Evolutionary conservation across 2,888 invertebrate species (phyloP).

Genomic region (Protodeltote pygarga): DNA sequence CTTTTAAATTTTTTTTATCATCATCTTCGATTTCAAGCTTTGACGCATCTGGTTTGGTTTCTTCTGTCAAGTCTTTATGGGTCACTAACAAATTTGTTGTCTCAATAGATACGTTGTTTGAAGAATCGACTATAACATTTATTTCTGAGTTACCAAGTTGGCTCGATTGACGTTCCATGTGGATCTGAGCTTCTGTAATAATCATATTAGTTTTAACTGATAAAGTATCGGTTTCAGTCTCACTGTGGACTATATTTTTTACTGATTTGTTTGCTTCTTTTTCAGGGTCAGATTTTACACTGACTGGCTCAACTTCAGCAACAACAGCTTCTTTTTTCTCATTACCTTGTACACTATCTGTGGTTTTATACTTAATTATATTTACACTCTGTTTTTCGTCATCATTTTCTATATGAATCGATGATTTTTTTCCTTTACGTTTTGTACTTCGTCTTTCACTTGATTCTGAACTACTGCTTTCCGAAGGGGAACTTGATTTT

Average conservation of each 20-base stretch:
- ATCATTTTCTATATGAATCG: conserved; percentile 79
- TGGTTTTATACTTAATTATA: conserved; percentile 77
- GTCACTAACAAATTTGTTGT: conserved; percentile 73
- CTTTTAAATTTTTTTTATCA: conserved; percentile 27
- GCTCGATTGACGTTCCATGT: conserved; percentile 79
- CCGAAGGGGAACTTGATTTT: conserved; percentile 77
- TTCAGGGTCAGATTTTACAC: conserved; percentile 61
- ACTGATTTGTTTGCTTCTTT: conserved; percentile 59
- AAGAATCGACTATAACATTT: conserved; percentile 77
- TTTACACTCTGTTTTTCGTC: conserved; percentile 80
- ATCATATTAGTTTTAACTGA: conserved; percentile 83
- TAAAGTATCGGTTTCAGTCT: conserved; percentile 81
- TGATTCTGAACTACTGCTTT: conserved; percentile 79
- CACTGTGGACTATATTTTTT: conserved; percentile 74
- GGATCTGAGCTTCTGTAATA: conserved; percentile 84
- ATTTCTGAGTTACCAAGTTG: conserved; percentile 79
- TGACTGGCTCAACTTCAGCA: conserved; percentile 45
- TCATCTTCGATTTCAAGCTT: conserved; percentile 34
- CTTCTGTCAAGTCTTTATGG: conserved; percentile 68
- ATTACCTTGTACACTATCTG: conserved; percentile 53
- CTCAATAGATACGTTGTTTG: conserved; percentile 81
- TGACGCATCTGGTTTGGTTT: conserved; percentile 50
- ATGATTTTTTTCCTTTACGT: conserved; percentile 80
- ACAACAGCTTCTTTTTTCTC: conserved; percentile 55
- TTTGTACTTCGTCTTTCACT: conserved; percentile 76